Base-by-base conservation (phyloP, 2,797 vertebrate genomes). In the Leptatherina wallacei region DNA sequence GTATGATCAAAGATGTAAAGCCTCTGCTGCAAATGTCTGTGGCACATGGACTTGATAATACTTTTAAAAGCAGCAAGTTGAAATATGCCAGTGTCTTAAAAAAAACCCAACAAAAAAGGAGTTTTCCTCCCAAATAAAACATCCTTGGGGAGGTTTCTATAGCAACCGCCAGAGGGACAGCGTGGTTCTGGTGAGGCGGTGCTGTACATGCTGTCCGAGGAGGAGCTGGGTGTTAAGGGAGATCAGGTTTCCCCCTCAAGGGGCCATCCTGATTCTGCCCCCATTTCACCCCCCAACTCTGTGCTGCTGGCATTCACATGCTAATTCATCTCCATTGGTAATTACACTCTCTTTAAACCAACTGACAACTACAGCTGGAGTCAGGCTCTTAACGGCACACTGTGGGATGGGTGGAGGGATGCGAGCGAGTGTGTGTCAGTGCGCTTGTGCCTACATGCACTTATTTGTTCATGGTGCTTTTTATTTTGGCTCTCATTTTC, bases 361-460 rank as follows among this genome's bases (percentile, higher is more conserved):
- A 94, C 95, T 95, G 95, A 96, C 96, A 96, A 96, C 95, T 94
- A 96, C 96, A 97, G 96, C 96, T 97, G 96, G 95, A 97, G 95
- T 95, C 82, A 91, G 77, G 93, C 96, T 95, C 96, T 95, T 89
- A 95, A 93, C 84, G 86, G 87, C 86, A 88, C 90, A 86, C 82
- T 83, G 88, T 91, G 86, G 78, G 87, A 84, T 86, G 87, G 82
- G 77, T 71, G 82, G 85, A 80, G 78, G 74, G 85, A 84, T 77
- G 82, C 70, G 61, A 35, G 63, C 0, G 16, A 33, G n/a, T 74
- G 57, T 69, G 70, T 42, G 52, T 64, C n/a, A 51, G 27, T 44
- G 35, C 36, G 47, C 30, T 38, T 61, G 61, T 61, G 66, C 40
- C 33, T 82, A 65, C 65, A 59, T 35, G 61, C 66, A 75, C 79